Conservation (phyloP, 2,113 vertebrate species). For the Perccottus glenii region DNA sequence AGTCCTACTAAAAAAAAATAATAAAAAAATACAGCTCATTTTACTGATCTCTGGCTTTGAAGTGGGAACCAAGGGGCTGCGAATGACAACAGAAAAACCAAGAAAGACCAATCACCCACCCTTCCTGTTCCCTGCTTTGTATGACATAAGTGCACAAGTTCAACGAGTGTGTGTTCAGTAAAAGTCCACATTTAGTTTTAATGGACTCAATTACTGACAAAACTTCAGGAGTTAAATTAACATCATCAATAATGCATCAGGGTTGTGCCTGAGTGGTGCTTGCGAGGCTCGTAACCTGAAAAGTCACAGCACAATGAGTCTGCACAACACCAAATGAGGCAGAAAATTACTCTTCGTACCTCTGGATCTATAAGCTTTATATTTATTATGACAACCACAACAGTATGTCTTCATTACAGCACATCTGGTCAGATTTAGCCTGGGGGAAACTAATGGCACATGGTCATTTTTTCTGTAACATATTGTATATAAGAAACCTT, state of each 20-base stretch:
- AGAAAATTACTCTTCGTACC: conserved; percentile 3
- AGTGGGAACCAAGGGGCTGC: conserved; percentile 1
- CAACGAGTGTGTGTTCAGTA: neutral
- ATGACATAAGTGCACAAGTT: conserved; percentile 6
- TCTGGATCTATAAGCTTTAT: conserved; percentile 11
- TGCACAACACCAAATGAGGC: conserved; percentile 6
- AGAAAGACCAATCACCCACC: neutral
- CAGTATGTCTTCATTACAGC: neutral
- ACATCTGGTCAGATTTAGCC: neutral
- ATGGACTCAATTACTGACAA: conserved; percentile 2
- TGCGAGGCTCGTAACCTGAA: neutral
- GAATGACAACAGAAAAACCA: conserved; percentile 20
- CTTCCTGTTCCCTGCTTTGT: neutral
- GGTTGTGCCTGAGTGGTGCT: neutral
- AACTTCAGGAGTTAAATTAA: conserved; percentile 15
- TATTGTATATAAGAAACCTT: no score
- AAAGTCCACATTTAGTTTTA: conserved; percentile 16
- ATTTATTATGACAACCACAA: conserved; percentile 8
- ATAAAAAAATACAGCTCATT: conserved; percentile 2
- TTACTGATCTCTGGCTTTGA: conserved; percentile 30
- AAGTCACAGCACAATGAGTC: conserved; percentile 5
- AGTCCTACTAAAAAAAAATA: no score
- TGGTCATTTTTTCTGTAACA: neutral
- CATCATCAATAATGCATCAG: conserved; percentile 17
- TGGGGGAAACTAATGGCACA: neutral